Percentiles rank a stretch among this genome's conserved stretches.
phyloP scores from a whole-genome alignment of 2,888 invertebrate species.

The Neoaliturus tenellus region DNA sequence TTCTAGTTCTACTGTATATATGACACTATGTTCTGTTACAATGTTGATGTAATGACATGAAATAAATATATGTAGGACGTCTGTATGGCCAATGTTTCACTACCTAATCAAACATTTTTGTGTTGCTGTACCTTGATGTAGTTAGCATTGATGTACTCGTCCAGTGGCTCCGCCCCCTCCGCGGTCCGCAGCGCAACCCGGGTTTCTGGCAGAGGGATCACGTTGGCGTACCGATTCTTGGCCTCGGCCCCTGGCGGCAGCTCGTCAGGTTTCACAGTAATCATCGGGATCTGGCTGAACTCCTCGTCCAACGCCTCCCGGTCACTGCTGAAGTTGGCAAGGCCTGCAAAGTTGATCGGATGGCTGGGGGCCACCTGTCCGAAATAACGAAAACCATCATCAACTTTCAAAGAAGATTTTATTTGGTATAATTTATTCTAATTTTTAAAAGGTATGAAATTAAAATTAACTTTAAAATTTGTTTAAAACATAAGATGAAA shows the following conservation, averaged over 20 bases:
- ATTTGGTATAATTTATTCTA: too few species aligned
- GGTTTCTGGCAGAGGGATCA: conserved; percentile 95
- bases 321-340: conserved; percentile 81
- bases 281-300: conserved; percentile 87
- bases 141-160: conserved; percentile 96
- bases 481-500: too few species aligned
- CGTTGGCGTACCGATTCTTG: conserved; percentile 96
- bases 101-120: too few species aligned
- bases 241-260: conserved; percentile 91
- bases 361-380: conserved; percentile 81
- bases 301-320: conserved; percentile 86
- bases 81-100: too few species aligned
- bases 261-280: conserved; percentile 86
- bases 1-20: too few species aligned
- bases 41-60: too few species aligned
- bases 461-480: too few species aligned
- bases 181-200: conserved; percentile 85
- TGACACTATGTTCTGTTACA: too few species aligned
- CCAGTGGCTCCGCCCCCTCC: conserved; percentile 80
- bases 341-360: conserved; percentile 85
- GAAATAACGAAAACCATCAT: too few species aligned
- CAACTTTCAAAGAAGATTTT: too few species aligned
- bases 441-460: too few species aligned
- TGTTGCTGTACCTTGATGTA: conserved; percentile 91
- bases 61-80: too few species aligned